Conservation (phyloP, 2,888 invertebrate species). For the Erebia palarica region DNA sequence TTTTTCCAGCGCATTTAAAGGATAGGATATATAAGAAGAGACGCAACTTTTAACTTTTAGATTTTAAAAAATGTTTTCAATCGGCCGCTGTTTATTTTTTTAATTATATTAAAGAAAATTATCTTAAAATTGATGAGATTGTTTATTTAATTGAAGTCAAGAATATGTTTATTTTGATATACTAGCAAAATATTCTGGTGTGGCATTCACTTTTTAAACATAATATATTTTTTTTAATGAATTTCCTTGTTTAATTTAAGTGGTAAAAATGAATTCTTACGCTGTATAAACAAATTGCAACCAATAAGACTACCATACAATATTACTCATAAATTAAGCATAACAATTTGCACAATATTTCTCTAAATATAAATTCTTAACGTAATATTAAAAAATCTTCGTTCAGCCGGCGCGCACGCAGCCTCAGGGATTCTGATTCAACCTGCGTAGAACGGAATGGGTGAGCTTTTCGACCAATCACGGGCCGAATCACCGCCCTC, state of each 20-base stretch:
- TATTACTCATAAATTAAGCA: constrained; percentile 45
- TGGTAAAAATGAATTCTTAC: background rate
- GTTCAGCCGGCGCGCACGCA: constrained; percentile 34
- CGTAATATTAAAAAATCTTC: constrained; percentile 38
- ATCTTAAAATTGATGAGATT: too few species aligned
- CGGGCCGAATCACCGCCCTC: constrained; percentile 75
- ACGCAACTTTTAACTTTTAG: background rate
- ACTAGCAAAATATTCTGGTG: too few species aligned
- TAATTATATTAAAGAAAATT: too few species aligned
- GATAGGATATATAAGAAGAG: background rate
- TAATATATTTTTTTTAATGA: too few species aligned
- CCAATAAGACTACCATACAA: constrained; percentile 28
- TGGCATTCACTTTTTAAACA: too few species aligned
- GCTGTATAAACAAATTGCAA: constrained; percentile 32
- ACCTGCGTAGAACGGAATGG: constrained; percentile 80
- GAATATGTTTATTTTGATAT: too few species aligned
- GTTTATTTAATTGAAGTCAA: too few species aligned
- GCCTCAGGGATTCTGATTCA: constrained; percentile 78
- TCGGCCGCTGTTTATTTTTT: too few species aligned
- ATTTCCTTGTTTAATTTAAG: background rate
- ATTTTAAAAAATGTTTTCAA: background rate
- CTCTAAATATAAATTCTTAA: constrained; percentile 40
- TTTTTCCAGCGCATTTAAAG: constrained; percentile 31
- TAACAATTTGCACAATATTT: constrained; percentile 47
- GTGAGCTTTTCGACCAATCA: constrained; percentile 73